phyloP scores from a whole-genome alignment of 2,888 invertebrate species.

The Phalera bucephala region DNA sequence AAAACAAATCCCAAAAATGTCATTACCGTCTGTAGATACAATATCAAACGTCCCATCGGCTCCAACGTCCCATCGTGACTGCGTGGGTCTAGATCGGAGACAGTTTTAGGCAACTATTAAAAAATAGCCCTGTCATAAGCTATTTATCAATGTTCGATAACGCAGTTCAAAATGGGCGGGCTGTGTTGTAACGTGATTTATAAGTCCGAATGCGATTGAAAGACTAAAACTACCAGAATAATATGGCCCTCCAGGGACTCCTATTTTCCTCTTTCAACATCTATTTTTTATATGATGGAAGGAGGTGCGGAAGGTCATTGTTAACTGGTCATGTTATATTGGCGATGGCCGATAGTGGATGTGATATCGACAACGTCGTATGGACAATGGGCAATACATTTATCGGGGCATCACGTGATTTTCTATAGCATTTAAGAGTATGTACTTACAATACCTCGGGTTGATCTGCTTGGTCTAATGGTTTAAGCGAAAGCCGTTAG shows the following conservation, averaged over 20 bases:
- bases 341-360: conserved; percentile 54
- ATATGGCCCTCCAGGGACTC: conserved; percentile 17
- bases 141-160: conserved; percentile 79
- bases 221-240: conserved; percentile 38
- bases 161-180: conserved; percentile 69
- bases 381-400: conserved; percentile 60
- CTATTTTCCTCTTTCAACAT: conserved; percentile 1
- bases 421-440: conserved; percentile 12
- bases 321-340: conserved; percentile 45
- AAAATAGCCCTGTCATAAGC: conserved; percentile 66
- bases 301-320: conserved; percentile 27
- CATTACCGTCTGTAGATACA: neutral
- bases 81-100: conserved; percentile 43
- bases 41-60: conserved; percentile 2
- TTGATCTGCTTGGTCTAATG: too few relatives aligned
- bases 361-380: conserved; percentile 52
- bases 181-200: conserved; percentile 67
- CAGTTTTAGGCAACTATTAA: conserved; percentile 62
- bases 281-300: conserved; percentile 1
- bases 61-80: neutral
- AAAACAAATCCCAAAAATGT: too few relatives aligned
- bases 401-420: conserved; percentile 46
- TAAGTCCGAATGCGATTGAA: conserved; percentile 52
- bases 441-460: too few relatives aligned
- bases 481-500: too few relatives aligned